Evolutionary conservation across 2,888 invertebrate genomes (phyloP), one percentile per base, ranked within the genome.

Genomic region (Caenorhabditis imperialis): DNA sequence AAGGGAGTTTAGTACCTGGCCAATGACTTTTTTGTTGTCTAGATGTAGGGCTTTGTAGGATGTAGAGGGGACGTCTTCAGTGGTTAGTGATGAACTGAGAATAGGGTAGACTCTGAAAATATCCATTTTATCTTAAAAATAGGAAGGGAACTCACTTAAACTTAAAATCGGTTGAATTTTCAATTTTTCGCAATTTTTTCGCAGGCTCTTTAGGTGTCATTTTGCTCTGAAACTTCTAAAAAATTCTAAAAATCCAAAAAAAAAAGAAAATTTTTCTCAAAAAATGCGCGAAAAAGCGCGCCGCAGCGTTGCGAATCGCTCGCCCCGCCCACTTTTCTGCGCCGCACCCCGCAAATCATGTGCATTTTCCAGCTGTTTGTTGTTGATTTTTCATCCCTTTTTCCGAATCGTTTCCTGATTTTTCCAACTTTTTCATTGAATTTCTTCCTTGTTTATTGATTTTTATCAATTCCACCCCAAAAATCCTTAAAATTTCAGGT

Each of bases 311-410:
- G 67, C 67, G 23, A 22, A 22, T n/a, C 10, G 2, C 22, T 3
- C 35, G 25, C 57, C 23, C 57, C 67, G 67, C 67, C 67, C 67
- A 37, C n/a, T 42, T 51, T 44, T 38, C 51, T 48, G 35, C 35
- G 67, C 57, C 67, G 35, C 40, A 20, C 10, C 23, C 23, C 10
- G 30, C 30, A 7, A 40, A 67, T 67, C 67, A 67, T 58, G 57
- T 67, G 67, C 57, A 57, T 57, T 67, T 27, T 51, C 23, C 57
- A 57, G 67, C 27, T 67, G 57, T 65, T 63, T 65, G 40, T 65
- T 65, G 23, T 30, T 30, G 30, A 30, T 30, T 30, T 30, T 30
- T 30, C 10, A 10, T 10, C 30, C 6, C 30, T 10, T 7, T 30
- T 30, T 7, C 10, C 30, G 10, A 10, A 6, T 10, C 10, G 10